A percentile compares a stretch with the other conserved stretches of the same genome.
These are phyloP conservation scores for Cremastinae sp. DNA, from an alignment of 2,888 invertebrate genomes.

Conservation along the genomic window DNA sequence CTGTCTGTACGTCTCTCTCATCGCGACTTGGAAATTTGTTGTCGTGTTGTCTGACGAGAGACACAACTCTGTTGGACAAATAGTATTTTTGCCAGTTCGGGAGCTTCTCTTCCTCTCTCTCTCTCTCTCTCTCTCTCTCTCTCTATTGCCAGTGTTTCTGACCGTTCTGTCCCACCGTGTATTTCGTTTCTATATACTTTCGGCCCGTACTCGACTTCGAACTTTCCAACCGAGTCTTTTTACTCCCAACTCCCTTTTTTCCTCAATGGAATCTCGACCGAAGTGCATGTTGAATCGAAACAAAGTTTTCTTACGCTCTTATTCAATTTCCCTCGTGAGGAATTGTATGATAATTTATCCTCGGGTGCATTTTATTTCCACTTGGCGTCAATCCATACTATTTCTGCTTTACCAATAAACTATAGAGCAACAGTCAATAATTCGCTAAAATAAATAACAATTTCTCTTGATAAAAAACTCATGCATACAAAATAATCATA, in stretches of 20 bases:
- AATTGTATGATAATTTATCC: neutral
- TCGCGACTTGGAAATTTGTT: no score
- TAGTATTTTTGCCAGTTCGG: constrained; percentile 21
- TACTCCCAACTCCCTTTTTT: neutral
- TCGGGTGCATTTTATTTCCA: no score
- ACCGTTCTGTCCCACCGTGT: neutral
- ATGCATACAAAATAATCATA: no score
- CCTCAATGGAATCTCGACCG: neutral
- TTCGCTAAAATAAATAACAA: no score
- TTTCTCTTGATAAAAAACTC: no score
- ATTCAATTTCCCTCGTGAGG: neutral
- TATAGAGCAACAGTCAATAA: no score
- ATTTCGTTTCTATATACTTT: constrained; percentile 6
- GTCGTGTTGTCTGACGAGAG: constrained; percentile 3
- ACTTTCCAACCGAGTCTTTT: constrained; percentile 18
- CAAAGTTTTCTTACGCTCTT: neutral
- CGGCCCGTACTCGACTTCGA: constrained; percentile 6
- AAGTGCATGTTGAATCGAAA: neutral
- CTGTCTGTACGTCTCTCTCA: neutral
- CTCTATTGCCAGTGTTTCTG: neutral
- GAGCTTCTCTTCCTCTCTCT: neutral
- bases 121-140: neutral
- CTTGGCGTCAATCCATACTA: no score
- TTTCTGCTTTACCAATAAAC: no score
- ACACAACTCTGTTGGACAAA: neutral